Evolutionary conservation across 2,888 invertebrate genomes (phyloP), one percentile per base, ranked within the genome.

Genomic region (Amphipyra tragopoginis): DNA sequence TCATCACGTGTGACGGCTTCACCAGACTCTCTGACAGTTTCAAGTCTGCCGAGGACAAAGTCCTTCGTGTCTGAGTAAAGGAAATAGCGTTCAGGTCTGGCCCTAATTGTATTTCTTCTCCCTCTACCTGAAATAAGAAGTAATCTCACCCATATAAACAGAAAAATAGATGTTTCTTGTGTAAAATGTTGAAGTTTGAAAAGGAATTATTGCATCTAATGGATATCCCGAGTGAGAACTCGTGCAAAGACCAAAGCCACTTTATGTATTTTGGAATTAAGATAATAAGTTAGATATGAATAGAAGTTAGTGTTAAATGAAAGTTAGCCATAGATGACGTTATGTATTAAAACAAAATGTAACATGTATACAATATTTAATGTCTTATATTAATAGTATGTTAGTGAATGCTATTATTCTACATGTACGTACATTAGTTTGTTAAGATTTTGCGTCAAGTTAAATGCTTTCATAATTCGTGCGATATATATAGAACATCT

Each of bases 51-150:
- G 95, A 94, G 83, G 90, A 88, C 77, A 94, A 84, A 79, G 93
- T 91, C 84, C 91, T 92, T 86, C 92, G 91, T 87, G 94, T 90
- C 82, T 94, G 92, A 88, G 93, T 93, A 86, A 95, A 90, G 70
- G 93, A 88, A 84, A 95, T 94, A 86, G 93, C 90, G 69, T 95
- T 94, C 87, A 93, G 85, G 86, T 91, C 93, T 84, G 93, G 90
- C 90, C 94, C 94, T 93, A 95, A 91, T 87, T 93, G 89, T 86
- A 91, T 90, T 86, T 95, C 95, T 91, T 95, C 95, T 88, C 92
- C 95, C 91, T 91, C 91, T 90, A 93, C 94, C 95, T 95, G 95
- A 93, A 95, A 95, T 92, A 89, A 94, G 93, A 95, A 92, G 91
- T 90, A 83, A 86, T 93, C 95, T 95, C 92, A 93, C 94, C 95